A percentile compares a stretch with the other conserved stretches of the same genome.
Evolutionary conservation across 2,797 vertebrate genomes (phyloP).

Genomic region (Chaetodon trifasciatus): DNA sequence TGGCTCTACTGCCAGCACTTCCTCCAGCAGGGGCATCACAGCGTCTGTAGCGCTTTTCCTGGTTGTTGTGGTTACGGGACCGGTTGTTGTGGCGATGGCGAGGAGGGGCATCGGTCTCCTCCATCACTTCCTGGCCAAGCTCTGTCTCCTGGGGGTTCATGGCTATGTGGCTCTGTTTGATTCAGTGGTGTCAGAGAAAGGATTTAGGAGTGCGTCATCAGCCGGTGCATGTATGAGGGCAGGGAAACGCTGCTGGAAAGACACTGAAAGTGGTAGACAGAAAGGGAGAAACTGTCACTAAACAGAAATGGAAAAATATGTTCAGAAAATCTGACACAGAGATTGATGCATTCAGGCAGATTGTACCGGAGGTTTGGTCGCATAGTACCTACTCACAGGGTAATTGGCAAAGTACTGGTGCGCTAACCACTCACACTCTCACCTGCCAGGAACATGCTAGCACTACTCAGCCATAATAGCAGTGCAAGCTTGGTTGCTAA

Average conservation of each 20-base stretch:
- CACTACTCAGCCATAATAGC: neutral
- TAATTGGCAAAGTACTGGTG: neutral
- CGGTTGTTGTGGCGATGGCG: slow-evolving; percentile 71
- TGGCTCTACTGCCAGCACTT: slow-evolving; percentile 29
- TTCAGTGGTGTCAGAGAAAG: slow-evolving; percentile 59
- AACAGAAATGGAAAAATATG: neutral
- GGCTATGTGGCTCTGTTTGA: slow-evolving; percentile 74
- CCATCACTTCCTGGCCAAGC: slow-evolving; percentile 86
- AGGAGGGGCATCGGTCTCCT: slow-evolving; percentile 74
- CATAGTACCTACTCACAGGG: neutral
- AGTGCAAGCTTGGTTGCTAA: neutral
- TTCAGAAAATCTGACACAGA: neutral
- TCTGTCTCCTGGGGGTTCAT: slow-evolving; percentile 92
- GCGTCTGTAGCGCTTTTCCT: slow-evolving; percentile 74
- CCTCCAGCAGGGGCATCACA: slow-evolving; percentile 66
- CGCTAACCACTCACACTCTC: neutral
- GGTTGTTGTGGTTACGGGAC: slow-evolving; percentile 66
- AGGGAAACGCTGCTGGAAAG: slow-evolving; percentile 26
- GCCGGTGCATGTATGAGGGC: slow-evolving; percentile 53
- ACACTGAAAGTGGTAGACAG: slow-evolving; percentile 6
- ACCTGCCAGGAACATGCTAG: neutral
- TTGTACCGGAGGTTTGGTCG: neutral
- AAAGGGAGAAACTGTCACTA: neutral
- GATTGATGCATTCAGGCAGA: neutral
- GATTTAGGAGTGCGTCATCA: slow-evolving; percentile 82